Evolutionary conservation across 2,888 invertebrate species (phyloP), one percentile per base, ranked within the genome.

Genomic region (Dasysyrphus albostriatus): DNA sequence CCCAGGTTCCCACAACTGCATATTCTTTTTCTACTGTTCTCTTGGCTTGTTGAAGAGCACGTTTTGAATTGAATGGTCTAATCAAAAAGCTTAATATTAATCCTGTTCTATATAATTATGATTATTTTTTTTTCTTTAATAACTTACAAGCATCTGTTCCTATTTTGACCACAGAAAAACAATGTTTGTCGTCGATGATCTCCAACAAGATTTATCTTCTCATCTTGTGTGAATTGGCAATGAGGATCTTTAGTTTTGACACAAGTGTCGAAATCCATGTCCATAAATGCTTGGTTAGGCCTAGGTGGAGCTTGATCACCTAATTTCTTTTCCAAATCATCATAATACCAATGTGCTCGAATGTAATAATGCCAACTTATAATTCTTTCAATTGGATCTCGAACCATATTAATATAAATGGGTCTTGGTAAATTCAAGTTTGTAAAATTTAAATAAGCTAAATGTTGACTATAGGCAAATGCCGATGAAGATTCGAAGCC

Each of bases 321-420:
- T 95, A 93, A 96, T 96, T 14, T 92, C 8, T 74, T 88, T 59
- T 90, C 84, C 89, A 92, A 89, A 39, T 72, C 73, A 9, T 96
- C 96, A 90, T 97, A 98, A 93, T 98, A 98, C 98, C 97, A 97
- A 1, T 96, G 96, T 0, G 97, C 97, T 58, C 98, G 93, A 4
- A 97, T 95, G 92, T 98, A 98, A 92, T 98, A 98, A 92, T 97
- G 97, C 97, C 97, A 98, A 7, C 97, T 97, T 90, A 98, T 97
- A 7, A 97, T 96, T 34, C 98, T 94, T 92, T 98, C 98, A 42
- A 98, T 95, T 0, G 98, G 98, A 93, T 98, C 98, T 14, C 98
- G 94, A 1, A 98, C 97, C 88, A 98, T 93, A 93, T 98, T 98
- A 89, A 98, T 96, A 92, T 98, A 98, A 90, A 98, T 97, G 1